phyloP scores from a whole-genome alignment of 2,797 vertebrate species.

The Chelonia mydas region DNA sequence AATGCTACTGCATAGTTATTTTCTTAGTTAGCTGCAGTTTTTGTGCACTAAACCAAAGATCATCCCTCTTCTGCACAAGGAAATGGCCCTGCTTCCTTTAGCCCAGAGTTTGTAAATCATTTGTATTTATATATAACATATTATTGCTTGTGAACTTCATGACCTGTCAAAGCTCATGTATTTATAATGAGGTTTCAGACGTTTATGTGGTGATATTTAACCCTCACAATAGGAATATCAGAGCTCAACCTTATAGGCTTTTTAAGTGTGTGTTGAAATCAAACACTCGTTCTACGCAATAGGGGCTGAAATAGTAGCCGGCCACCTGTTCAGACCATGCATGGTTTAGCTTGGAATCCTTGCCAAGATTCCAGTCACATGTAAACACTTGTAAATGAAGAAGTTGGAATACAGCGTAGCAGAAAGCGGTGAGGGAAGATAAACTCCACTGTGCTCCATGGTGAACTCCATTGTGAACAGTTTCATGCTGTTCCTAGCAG shows the following conservation, averaged over 20 bases:
- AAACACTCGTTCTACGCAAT: conserved; percentile 30
- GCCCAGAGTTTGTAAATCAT: conserved; percentile 4
- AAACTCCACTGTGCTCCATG: not conserved
- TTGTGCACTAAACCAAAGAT: not conserved
- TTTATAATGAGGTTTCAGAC: not conserved
- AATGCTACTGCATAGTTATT: not conserved
- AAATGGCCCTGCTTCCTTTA: not conserved
- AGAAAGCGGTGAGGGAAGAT: not conserved
- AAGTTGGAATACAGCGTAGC: not conserved
- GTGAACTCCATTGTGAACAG: no score
- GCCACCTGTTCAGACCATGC: conserved; percentile 7
- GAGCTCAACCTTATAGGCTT: not conserved
- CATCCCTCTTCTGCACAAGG: conserved; percentile 31
- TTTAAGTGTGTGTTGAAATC: conserved; percentile 1
- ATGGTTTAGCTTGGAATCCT: conserved; percentile 25
- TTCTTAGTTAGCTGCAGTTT: not conserved
- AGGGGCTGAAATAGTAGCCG: conserved; percentile 33
- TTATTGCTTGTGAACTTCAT: conserved; percentile 14
- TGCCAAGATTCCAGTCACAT: not conserved
- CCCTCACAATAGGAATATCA: not conserved
- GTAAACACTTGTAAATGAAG: not conserved
- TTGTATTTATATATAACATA: conserved; percentile 34
- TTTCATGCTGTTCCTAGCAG: no score
- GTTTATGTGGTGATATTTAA: conserved; percentile 32
- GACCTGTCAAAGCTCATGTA: not conserved